phyloP scores from a whole-genome alignment of 2,797 vertebrate genomes.

The Bovichtus diacanthus region DNA sequence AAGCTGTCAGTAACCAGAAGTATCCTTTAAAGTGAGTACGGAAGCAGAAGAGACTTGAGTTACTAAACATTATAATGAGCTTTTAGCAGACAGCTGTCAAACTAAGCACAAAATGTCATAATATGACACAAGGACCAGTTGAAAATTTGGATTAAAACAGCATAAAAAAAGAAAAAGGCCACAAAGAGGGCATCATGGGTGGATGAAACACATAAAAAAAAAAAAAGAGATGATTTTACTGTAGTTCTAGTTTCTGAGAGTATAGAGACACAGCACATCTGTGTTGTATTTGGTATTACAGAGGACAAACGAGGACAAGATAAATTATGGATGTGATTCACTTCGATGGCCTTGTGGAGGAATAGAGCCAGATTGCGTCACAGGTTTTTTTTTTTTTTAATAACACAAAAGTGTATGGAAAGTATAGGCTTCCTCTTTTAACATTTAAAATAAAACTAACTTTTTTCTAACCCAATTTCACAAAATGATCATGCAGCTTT shows the following conservation, averaged over 20 bases:
- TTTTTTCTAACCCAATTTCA: neutral
- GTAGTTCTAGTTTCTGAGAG: neutral
- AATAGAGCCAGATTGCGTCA: neutral
- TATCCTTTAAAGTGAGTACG: neutral
- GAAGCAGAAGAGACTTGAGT: neutral
- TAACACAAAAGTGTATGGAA: neutral
- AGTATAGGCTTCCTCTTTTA: neutral
- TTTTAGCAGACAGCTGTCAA: neutral
- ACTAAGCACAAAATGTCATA: neutral
- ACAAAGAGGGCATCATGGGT: neutral
- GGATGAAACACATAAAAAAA: neutral
- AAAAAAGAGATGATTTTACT: rapidly evolving
- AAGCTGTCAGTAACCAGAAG: neutral
- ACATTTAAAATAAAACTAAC: too few relatives aligned
- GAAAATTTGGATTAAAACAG: neutral
- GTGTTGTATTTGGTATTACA: neutral
- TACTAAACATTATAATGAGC: neutral
- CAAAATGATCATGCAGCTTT: neutral
- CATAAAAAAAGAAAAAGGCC: neutral
- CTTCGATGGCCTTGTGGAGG: neutral
- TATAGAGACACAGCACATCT: neutral
- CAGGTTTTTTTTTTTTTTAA: too few relatives aligned
- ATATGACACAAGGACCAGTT: neutral
- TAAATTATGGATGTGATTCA: neutral
- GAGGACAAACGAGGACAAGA: neutral